Evolutionary conservation across 2,113 vertebrate genomes (phyloP), one percentile per base, ranked within the genome.

Genomic region (Centropristis striata): DNA sequence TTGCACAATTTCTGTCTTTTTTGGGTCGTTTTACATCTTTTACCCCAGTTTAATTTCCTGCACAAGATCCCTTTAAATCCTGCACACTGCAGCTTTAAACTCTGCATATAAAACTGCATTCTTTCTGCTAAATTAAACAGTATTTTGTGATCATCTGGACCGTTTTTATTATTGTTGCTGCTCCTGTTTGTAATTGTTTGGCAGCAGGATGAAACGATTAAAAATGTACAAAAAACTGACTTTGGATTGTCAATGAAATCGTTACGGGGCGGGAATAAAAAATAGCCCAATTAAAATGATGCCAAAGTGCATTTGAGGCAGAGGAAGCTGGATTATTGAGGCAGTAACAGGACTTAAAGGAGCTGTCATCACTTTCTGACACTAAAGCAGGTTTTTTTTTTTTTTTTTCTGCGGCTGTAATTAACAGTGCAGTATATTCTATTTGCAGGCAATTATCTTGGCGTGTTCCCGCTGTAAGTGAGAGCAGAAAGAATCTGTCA

Each of bases 201-300:
- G 50, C 60, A 44, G 50, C 9, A 18, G 42, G 27, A n/a, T 61
- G 8, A 66, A 78, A 41, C 36, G 13, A 60, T 67, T 63, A 67
- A 71, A 80, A 81, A 63, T 16, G 7, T 11, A 63, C 16, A 60
- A 75, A 60, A 75, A 80, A 55, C 1, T 28, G 20, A 16, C 27
- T 71, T 65, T 71, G 25, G 36, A 58, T n/a, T 68, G 79, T 81
- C 53, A 50, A 50, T 81, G 67, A 53, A 73, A 81, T 74, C 2
- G 36, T 76, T 73, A 50, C 49, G 20, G 60, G 13, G 28, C n/a
- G n/a, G n/a, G n/a, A n/a, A n/a, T n/a, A 39, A 15, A 60, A 71
- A 82, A 82, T 59, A n/a, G 44, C 50, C 78, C 44, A 81, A 90
- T 90, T 86, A 86, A 88, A 90, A 85, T 86, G 46, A 60, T 73